These are phyloP conservation scores for Plectropomus leopardus DNA, from an alignment of 2,113 vertebrate genomes.

Conservation along the genomic window DNA sequence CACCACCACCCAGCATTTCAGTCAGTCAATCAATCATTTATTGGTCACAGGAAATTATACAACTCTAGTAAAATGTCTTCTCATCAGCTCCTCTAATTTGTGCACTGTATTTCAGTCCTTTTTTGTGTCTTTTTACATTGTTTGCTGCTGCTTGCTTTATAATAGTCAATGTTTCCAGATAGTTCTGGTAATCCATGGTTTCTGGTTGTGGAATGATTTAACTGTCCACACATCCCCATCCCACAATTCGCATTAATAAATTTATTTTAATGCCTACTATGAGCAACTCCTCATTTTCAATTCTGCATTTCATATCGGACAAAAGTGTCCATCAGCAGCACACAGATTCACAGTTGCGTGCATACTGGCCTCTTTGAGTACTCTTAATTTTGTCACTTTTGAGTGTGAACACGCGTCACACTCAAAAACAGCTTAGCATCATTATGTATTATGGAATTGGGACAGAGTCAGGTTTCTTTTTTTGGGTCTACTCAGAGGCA, in stretches of 20 bases:
- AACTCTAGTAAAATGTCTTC: too few relatives aligned
- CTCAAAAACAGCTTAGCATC: slow-evolving; percentile 25
- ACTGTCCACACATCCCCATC: too few relatives aligned
- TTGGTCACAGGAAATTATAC: too few relatives aligned
- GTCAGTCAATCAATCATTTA: too few relatives aligned
- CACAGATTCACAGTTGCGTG: slow-evolving; percentile 22
- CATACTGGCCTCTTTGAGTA: slow-evolving; percentile 4
- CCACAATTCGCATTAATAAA: too few relatives aligned
- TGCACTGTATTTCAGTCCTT: too few relatives aligned
- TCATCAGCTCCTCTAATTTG: too few relatives aligned
- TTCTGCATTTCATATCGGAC: not conserved
- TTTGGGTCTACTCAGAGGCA: not conserved
- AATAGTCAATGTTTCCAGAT: too few relatives aligned
- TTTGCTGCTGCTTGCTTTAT: too few relatives aligned
- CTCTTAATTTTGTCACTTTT: slow-evolving; percentile 19
- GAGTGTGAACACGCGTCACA: slow-evolving; percentile 4
- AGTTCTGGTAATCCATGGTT: too few relatives aligned
- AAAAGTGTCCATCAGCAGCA: slow-evolving; percentile 3
- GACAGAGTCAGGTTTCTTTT: slow-evolving; percentile 32
- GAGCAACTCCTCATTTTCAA: not conserved
- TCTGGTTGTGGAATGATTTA: too few relatives aligned
- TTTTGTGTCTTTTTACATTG: too few relatives aligned
- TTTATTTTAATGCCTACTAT: not conserved
- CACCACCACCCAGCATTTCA: not conserved
- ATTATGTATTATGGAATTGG: slow-evolving; percentile 27